phyloP scores from a whole-genome alignment of 2,888 invertebrate genomes.

The Ephialtes manifestator region DNA sequence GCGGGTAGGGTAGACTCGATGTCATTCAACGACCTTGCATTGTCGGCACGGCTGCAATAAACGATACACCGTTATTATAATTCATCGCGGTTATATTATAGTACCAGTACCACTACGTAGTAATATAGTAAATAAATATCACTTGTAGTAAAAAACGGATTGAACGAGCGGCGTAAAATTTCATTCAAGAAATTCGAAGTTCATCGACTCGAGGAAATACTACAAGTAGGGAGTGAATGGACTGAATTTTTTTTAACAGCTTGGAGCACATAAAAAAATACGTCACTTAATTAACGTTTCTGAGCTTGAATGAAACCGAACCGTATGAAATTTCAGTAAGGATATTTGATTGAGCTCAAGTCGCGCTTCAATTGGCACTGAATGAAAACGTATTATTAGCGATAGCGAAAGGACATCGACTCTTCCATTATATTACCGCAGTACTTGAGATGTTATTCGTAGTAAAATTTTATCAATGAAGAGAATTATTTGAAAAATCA shows the following conservation, averaged over 20 bases:
- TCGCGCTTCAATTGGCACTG: background rate
- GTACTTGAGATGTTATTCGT: background rate
- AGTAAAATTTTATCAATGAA: constrained; percentile 18
- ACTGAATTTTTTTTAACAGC: background rate
- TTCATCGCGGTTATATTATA: background rate
- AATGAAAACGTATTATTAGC: constrained; percentile 48
- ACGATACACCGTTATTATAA: constrained; percentile 33
- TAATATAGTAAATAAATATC: background rate
- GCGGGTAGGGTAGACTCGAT: constrained; percentile 89
- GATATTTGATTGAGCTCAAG: constrained; percentile 25
- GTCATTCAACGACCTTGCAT: constrained; percentile 88
- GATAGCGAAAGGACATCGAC: constrained; percentile 30
- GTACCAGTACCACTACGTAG: background rate
- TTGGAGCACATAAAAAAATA: constrained; percentile 2
- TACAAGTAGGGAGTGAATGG: constrained; percentile 9
- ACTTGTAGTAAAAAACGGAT: background rate
- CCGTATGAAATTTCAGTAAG: background rate
- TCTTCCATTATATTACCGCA: background rate
- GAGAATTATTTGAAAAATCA: constrained; percentile 14
- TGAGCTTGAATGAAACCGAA: constrained; percentile 35
- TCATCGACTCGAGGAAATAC: background rate
- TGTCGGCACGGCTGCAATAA: constrained; percentile 84
- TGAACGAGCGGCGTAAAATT: background rate
- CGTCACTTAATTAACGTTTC: constrained; percentile 26
- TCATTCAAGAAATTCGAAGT: constrained; percentile 29